These are phyloP conservation scores for Mythimna vitellina DNA, from an alignment of 2,888 invertebrate species.

Conservation along the genomic window DNA sequence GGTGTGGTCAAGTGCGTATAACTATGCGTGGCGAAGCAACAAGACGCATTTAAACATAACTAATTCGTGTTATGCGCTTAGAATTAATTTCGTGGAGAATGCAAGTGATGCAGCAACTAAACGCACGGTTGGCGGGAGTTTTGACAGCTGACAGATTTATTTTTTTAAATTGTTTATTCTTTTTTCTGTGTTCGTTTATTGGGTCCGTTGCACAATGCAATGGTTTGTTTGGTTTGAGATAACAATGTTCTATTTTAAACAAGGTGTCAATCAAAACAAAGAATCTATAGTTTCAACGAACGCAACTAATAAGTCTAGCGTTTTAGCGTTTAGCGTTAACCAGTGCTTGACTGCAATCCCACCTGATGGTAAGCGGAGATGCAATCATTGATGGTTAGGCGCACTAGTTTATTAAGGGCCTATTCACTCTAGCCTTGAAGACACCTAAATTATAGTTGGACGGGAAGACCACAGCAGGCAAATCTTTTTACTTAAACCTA, in stretches of 20 bases:
- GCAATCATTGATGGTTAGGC: no score
- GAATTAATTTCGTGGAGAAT: slow-evolving; percentile 72
- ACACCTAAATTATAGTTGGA: no score
- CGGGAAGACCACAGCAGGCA: no score
- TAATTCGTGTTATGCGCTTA: slow-evolving; percentile 76
- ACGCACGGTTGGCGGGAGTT: slow-evolving; percentile 69
- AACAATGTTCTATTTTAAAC: slow-evolving; percentile 32
- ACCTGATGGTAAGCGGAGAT: no score
- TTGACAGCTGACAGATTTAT: slow-evolving; percentile 65
- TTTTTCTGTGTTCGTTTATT: slow-evolving; percentile 20
- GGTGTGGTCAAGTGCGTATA: slow-evolving; percentile 84
- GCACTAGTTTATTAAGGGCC: no score
- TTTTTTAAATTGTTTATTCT: slow-evolving; percentile 31
- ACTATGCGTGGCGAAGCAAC: slow-evolving; percentile 73
- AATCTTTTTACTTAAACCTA: no score
- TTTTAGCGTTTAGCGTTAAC: no score
- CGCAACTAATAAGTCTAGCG: no score
- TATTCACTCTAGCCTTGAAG: no score
- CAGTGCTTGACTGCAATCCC: no score
- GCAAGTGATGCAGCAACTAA: slow-evolving; percentile 67
- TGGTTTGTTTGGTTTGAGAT: slow-evolving; percentile 11
- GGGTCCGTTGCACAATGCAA: slow-evolving; percentile 31
- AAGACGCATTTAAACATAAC: slow-evolving; percentile 81
- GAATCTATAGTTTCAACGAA: no score
- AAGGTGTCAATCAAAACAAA: slow-evolving; percentile 23